Base-by-base conservation (phyloP, 2,888 invertebrate species). In the Cyrtodaria siliqua region DNA sequence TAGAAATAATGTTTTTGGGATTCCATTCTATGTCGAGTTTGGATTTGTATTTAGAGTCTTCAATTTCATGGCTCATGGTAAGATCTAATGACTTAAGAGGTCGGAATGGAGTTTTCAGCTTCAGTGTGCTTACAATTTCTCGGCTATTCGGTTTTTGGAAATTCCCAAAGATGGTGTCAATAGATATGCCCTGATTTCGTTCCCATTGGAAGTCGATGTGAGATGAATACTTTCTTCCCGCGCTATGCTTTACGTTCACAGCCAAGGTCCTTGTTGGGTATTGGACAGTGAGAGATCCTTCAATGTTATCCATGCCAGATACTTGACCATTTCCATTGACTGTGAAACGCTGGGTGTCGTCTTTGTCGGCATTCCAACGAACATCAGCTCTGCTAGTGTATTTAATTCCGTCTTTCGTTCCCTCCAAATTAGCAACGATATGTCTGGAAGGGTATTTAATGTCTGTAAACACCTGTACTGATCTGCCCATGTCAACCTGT, bases 291-390 rank as follows among this genome's bases (percentile, higher is more conserved):
- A 83, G n/a, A n/a, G 73, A 67, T 1, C 80, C 82, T 4, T 74
- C 80, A 12, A 87, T 60, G 40, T 83, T 68, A 0, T 67, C 29
- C 1, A 61, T 12, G 8, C 62, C 62, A n/a, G 76, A 50, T 12
- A 73, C 50, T 12, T 71, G 74, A 16, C 82, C 52, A 20, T 79
- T 79, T 1, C 78, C 83, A 40, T 53, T 63, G 3, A 85, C 38
- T 1, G 67, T 49, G 16, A 84, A 9, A 18, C 79, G 66, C 49
- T 79, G 75, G 16, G 76, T 63, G 52, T 71, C 68, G 60, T 85
- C 85, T 63, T 69, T 78, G 24, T 86, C 82, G 23, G 86, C 87
- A 82, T 89, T 85, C 86, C 87, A 87, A 56, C 85, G 79, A 18
- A 84, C 29, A 49, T 86, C 82, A 27, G 82, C 52, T 23, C 72